These are phyloP conservation scores for Pogonocichla stellata DNA, from an alignment of 2,113 vertebrate species.

Conservation along the genomic window DNA sequence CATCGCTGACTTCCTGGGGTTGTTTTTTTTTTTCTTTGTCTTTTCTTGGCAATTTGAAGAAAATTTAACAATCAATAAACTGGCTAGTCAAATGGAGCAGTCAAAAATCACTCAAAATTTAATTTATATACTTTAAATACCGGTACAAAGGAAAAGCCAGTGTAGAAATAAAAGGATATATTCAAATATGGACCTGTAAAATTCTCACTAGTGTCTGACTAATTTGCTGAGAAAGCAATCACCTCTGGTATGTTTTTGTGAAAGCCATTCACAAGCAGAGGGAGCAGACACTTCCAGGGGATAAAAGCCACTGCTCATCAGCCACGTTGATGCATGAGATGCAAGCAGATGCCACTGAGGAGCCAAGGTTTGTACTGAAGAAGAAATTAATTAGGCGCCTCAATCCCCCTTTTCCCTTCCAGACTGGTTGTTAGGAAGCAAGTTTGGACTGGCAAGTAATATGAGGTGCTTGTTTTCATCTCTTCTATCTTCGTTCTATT, in stretches of 20 bases:
- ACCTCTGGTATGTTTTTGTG: not conserved
- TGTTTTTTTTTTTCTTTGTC: not conserved
- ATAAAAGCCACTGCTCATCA: not conserved
- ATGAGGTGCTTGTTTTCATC: not conserved
- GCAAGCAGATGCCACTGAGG: not conserved
- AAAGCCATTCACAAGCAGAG: not conserved
- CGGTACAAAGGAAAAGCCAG: not conserved
- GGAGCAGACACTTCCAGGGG: not conserved
- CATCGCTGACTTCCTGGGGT: not conserved
- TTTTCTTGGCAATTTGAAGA: not conserved
- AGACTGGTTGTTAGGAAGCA: not conserved
- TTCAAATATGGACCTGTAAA: not conserved
- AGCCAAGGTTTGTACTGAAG: not conserved
- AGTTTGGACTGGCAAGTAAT: not conserved
- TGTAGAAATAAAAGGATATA: not conserved
- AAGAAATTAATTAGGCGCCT: not conserved
- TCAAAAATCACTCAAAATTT: not conserved
- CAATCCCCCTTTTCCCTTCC: not conserved
- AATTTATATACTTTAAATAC: not conserved
- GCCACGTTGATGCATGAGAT: fast-evolving
- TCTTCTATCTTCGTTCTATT: not conserved
- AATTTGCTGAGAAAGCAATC: not conserved
- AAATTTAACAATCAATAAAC: not conserved
- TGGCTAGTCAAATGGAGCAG: not conserved
- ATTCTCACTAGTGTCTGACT: not conserved